Conservation (phyloP, 2,113 vertebrate genomes). For the Taurulus bubalis region DNA sequence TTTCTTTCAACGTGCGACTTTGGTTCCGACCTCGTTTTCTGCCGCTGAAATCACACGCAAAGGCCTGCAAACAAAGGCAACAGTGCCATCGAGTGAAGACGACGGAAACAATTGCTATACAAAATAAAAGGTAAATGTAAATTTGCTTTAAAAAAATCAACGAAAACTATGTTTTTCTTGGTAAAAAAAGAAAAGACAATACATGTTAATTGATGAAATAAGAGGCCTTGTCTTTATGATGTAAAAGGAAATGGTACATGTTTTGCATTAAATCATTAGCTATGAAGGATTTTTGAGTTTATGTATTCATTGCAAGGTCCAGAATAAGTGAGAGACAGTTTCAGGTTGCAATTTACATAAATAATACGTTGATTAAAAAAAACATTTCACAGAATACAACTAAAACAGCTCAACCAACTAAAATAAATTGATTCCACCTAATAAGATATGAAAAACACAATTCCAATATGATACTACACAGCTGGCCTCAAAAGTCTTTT, state of each 20-base stretch:
- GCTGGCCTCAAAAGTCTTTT: background rate
- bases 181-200: no score
- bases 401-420: background rate
- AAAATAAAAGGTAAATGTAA: background rate
- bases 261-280: background rate
- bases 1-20: background rate
- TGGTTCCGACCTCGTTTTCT: constrained; percentile 48
- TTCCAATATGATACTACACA: background rate
- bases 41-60: background rate
- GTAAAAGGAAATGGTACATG: background rate
- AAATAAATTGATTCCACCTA: background rate
- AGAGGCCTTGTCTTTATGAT: no score
- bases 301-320: background rate
- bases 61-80: background rate
- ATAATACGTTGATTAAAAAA: background rate
- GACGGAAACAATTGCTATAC: background rate
- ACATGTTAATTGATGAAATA: no score
- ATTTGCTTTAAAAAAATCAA: background rate
- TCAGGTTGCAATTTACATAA: background rate
- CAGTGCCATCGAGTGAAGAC: background rate
- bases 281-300: background rate
- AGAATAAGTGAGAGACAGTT: background rate
- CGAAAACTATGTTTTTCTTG: no score
- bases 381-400: background rate
- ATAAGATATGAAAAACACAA: no score